These are phyloP conservation scores for Notechis scutatus DNA, from an alignment of 2,113 vertebrate species.

Conservation along the genomic window DNA sequence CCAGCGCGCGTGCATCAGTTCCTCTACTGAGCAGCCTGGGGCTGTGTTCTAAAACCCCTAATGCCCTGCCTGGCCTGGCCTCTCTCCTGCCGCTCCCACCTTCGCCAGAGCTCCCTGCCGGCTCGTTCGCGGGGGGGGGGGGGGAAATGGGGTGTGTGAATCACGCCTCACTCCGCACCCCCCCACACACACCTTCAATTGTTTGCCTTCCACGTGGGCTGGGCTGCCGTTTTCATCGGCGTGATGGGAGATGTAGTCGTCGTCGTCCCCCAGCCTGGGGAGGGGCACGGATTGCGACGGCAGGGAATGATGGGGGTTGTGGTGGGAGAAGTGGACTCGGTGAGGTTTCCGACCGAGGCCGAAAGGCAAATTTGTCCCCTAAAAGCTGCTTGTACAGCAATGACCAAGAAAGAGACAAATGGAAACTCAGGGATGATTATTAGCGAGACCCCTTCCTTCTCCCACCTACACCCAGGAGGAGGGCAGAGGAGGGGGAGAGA, in stretches of 20 bases:
- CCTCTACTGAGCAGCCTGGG: not conserved
- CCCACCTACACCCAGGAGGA: not conserved
- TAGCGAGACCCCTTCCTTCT: not conserved
- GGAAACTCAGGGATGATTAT: not conserved
- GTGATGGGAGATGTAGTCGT: not conserved
- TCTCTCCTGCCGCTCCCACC: not conserved
- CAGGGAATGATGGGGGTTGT: not conserved
- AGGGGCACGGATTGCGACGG: not conserved
- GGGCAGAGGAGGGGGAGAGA: not conserved
- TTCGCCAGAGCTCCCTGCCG: not conserved
- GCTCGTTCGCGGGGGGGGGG: not conserved
- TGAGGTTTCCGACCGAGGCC: not conserved
- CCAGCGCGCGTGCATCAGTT: not conserved
- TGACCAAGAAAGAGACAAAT: not conserved
- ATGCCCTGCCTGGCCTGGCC: not conserved
- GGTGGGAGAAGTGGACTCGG: not conserved
- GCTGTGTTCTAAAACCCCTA: not conserved
- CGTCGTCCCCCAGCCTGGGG: not conserved
- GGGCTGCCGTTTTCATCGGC: not conserved
- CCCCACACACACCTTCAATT: not conserved
- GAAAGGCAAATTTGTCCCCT: not conserved
- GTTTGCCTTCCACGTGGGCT: not conserved
- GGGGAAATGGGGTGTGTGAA: not conserved
- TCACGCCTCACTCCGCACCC: not conserved
- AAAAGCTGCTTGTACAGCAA: not conserved